Conservation (phyloP, 2,113 vertebrate genomes). For the Nesoenas mayeri region DNA sequence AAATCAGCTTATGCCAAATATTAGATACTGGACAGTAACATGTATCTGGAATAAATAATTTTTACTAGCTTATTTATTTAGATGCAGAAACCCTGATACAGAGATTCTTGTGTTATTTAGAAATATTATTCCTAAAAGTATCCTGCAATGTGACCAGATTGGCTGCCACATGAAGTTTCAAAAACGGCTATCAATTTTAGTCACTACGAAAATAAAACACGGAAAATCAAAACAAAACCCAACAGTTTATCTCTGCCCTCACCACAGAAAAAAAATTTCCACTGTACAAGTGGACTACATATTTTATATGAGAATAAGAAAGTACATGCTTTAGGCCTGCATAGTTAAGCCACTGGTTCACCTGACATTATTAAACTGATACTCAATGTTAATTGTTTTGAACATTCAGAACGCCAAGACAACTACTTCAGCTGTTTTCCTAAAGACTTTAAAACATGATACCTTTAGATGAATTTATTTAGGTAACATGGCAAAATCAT, state of each 20-base stretch:
- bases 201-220: constrained; percentile 23
- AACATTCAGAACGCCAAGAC: neutral
- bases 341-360: neutral
- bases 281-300: neutral
- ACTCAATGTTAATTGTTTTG: neutral
- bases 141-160: constrained; percentile 1
- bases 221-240: neutral
- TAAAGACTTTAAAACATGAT: neutral
- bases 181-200: constrained; percentile 52
- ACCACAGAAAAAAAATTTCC: neutral
- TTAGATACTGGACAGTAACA: neutral
- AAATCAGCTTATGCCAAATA: neutral
- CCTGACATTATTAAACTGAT: constrained; percentile 7
- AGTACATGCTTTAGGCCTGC: neutral
- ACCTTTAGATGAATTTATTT: constrained; percentile 13
- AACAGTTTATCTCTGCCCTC: constrained; percentile 1
- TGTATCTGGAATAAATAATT: neutral
- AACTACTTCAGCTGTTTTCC: constrained; percentile 11
- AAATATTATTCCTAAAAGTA: constrained; percentile 8
- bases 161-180: constrained; percentile 24
- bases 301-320: constrained; percentile 25
- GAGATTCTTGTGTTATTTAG: neutral
- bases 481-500: constrained; percentile 29
- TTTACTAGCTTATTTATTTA: neutral
- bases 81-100: neutral